Conservation (phyloP, 2,888 invertebrate species). For the Asteroscopus sphinx region DNA sequence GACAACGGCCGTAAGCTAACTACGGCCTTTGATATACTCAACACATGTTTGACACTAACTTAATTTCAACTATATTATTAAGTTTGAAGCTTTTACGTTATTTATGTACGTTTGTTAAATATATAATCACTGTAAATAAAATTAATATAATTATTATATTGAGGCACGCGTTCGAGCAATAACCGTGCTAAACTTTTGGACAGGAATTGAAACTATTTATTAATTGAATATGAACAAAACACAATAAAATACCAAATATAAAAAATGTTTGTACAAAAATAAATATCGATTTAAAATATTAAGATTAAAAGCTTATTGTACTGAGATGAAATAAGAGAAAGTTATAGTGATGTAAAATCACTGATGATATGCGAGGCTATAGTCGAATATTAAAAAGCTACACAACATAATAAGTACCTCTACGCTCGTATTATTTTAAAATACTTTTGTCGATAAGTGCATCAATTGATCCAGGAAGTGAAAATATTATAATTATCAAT, state of each 20-base stretch:
- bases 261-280: slow-evolving; percentile 73
- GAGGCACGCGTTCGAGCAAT: slow-evolving; percentile 56
- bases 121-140: slow-evolving; percentile 52
- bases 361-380: slow-evolving; percentile 39
- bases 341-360: slow-evolving; percentile 34
- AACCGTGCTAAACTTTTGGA: slow-evolving; percentile 70
- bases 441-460: not conserved
- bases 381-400: slow-evolving; percentile 56
- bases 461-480: not conserved
- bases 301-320: slow-evolving; percentile 59
- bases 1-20: no score
- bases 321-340: slow-evolving; percentile 52
- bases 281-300: slow-evolving; percentile 64
- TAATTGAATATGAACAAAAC: slow-evolving; percentile 58
- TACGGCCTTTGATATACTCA: no score
- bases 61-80: slow-evolving; percentile 18
- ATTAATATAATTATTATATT: slow-evolving; percentile 53
- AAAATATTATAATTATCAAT: no score
- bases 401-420: no score
- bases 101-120: slow-evolving; percentile 31
- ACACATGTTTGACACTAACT: slow-evolving; percentile 4
- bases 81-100: slow-evolving; percentile 19
- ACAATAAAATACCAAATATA: slow-evolving; percentile 60
- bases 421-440: not conserved
- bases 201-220: slow-evolving; percentile 78